Evolutionary conservation across 23 tunicate genomes (phyloP).

Genomic region (Diplosoma virens): DNA sequence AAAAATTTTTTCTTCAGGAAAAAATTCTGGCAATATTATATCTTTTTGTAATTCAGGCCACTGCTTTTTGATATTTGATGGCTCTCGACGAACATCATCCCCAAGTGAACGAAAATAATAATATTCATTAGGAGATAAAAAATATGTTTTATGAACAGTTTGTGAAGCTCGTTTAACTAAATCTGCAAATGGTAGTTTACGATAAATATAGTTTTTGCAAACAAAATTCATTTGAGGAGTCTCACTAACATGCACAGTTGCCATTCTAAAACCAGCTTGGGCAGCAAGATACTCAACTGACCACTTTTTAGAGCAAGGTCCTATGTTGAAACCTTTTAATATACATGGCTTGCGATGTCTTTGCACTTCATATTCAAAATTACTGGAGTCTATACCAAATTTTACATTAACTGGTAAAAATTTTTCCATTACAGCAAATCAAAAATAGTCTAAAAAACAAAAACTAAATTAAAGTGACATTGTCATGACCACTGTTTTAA

Average conservation of each 20-base stretch:
- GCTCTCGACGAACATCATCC: constrained; percentile 65
- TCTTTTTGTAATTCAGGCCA: constrained; percentile 74
- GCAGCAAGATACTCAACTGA: constrained; percentile 49
- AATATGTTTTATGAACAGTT: constrained; percentile 48
- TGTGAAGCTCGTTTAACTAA: constrained; percentile 66
- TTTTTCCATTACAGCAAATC: too few species aligned
- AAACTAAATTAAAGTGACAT: too few species aligned
- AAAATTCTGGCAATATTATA: constrained; percentile 56
- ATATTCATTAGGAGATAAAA: constrained; percentile 53
- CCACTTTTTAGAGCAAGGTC: constrained; percentile 71
- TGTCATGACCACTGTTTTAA: too few species aligned
- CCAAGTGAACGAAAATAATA: constrained; percentile 91
- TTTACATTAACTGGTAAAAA: not conserved
- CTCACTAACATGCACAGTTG: constrained; percentile 61
- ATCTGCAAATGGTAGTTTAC: constrained; percentile 57
- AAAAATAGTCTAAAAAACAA: too few species aligned
- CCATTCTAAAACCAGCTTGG: constrained; percentile 25
- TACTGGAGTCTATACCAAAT: not conserved
- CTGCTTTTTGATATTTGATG: constrained; percentile 62
- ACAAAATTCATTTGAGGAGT: constrained; percentile 82
- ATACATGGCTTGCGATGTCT: constrained; percentile 50
- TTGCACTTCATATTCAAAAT: constrained; percentile 10
- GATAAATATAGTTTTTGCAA: constrained; percentile 62
- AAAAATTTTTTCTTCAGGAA: constrained; percentile 62
- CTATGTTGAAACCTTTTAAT: constrained; percentile 70